Percentiles rank a stretch among this genome's conserved stretches.
These are phyloP conservation scores for Pseudococcus longispinus DNA, from an alignment of 2,888 invertebrate genomes.

Conservation along the genomic window DNA sequence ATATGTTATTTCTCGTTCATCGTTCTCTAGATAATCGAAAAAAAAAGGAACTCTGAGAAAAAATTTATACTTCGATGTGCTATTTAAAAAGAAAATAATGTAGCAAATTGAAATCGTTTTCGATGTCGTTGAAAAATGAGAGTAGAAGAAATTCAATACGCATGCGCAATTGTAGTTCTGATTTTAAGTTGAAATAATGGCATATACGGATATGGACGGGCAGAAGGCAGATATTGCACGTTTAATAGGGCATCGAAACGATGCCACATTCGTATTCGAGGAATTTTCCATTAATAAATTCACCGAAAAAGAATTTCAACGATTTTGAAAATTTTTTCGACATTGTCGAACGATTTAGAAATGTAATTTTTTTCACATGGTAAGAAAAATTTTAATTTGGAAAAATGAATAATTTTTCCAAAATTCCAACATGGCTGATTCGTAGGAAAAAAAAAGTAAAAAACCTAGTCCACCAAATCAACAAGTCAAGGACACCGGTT, in stretches of 20 bases:
- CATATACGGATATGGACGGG: neutral
- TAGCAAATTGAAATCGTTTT: neutral
- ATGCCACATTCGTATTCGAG: neutral
- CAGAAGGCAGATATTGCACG: constrained; percentile 8
- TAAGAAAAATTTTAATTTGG: neutral
- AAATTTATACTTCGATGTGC: neutral
- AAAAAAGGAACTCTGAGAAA: neutral
- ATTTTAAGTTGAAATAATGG: constrained; percentile 8
- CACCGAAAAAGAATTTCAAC: neutral
- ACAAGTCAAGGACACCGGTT: neutral
- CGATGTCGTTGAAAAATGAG: neutral
- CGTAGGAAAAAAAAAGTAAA: neutral
- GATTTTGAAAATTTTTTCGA: neutral
- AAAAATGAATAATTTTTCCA: neutral
- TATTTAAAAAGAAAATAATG: neutral
- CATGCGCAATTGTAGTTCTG: constrained; percentile 16
- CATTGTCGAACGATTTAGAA: neutral
- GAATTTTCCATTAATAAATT: neutral
- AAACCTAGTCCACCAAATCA: neutral
- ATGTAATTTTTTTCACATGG: neutral
- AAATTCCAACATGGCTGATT: neutral
- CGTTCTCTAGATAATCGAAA: neutral
- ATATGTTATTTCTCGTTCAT: neutral
- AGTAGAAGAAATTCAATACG: neutral
- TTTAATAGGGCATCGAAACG: constrained; percentile 1